These are phyloP conservation scores for Staurois parvus DNA, from an alignment of 2,797 vertebrate species.

Conservation along the genomic window DNA sequence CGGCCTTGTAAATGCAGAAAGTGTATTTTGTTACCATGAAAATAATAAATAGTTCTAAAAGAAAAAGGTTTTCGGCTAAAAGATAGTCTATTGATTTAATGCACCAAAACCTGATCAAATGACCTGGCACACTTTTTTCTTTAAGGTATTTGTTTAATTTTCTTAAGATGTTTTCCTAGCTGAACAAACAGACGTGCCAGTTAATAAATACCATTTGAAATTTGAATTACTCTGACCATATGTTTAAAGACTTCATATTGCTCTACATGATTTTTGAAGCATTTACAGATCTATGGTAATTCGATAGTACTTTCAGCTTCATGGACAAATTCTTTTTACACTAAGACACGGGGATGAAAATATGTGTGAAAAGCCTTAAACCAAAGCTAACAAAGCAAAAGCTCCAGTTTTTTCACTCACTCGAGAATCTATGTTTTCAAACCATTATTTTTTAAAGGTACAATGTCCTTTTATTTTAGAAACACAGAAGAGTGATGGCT, in stretches of 20 bases:
- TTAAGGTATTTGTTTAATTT: conserved; percentile 58
- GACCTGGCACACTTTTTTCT: conserved; percentile 20
- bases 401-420: conserved; percentile 39
- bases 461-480: not conserved
- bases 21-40: not conserved
- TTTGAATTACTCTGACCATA: conserved; percentile 59
- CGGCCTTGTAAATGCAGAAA: not conserved
- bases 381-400: conserved; percentile 65
- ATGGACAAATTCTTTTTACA: conserved; percentile 60
- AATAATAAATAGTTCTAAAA: not conserved
- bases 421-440: conserved; percentile 64
- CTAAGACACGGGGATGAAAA: conserved; percentile 61
- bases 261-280: conserved; percentile 44
- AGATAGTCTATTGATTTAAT: not conserved
- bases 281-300: conserved; percentile 71
- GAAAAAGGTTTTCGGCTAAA: not conserved
- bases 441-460: not conserved
- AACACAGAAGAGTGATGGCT: too few species aligned
- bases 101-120: conserved; percentile 1
- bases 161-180: conserved; percentile 55
- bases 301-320: conserved; percentile 65
- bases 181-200: conserved; percentile 47
- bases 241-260: conserved; percentile 61
- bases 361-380: conserved; percentile 66
- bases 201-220: conserved; percentile 61